Evolutionary conservation across 37 sponge, comb jelly and placozoan genomes (phyloP).

Genomic region (Aplysina aerophoba): DNA sequence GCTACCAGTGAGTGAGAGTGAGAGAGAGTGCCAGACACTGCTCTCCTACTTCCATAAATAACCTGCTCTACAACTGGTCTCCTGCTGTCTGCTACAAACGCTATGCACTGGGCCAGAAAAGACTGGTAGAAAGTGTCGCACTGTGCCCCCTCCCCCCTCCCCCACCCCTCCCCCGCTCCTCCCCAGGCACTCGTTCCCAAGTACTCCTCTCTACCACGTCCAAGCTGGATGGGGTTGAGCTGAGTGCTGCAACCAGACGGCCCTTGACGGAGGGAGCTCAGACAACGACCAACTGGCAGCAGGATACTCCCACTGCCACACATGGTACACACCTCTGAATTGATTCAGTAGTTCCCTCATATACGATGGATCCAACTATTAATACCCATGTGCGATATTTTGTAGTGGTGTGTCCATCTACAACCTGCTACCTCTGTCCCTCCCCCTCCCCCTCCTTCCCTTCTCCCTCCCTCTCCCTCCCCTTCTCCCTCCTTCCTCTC

Average conservation of each 20-base stretch:
- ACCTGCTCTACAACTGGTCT: too few relatives aligned
- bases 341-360: too few relatives aligned
- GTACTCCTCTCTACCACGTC: background rate
- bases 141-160: too few relatives aligned
- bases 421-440: background rate
- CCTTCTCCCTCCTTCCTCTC: background rate
- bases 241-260: background rate
- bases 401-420: too few relatives aligned
- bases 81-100: too few relatives aligned
- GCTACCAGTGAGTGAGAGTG: slow-evolving; percentile 7
- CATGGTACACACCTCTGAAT: background rate
- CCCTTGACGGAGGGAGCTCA: background rate
- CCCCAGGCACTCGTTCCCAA: background rate
- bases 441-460: background rate
- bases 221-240: background rate
- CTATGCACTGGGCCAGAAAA: too few relatives aligned
- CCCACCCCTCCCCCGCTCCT: too few relatives aligned
- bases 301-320: background rate
- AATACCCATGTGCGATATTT: too few relatives aligned
- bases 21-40: background rate
- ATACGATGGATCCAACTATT: too few relatives aligned
- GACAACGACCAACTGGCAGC: background rate
- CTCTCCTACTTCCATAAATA: too few relatives aligned
- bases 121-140: too few relatives aligned
- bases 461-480: background rate